phyloP scores from a whole-genome alignment of 2,888 invertebrate species.

The Tridacna crocea region DNA sequence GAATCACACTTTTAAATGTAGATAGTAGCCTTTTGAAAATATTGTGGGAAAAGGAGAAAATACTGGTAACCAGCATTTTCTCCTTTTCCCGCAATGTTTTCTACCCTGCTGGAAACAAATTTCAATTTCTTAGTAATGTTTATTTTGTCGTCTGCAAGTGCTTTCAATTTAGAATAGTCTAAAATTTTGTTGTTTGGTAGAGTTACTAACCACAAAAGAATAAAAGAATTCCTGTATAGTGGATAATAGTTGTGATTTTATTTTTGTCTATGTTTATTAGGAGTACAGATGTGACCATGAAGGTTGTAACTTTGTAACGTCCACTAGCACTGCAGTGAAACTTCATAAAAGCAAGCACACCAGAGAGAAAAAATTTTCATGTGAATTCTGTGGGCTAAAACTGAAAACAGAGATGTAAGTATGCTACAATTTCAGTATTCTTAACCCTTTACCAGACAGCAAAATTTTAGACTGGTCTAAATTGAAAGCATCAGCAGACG shows the following conservation, averaged over 20 bases:
- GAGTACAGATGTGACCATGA: constrained; percentile 61
- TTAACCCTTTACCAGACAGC: not conserved
- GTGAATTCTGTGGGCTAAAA: constrained; percentile 65
- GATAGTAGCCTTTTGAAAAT: no score
- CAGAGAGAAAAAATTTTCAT: constrained; percentile 63
- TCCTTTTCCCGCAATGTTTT: not conserved
- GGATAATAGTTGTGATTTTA: no score
- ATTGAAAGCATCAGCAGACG: not conserved
- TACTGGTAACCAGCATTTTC: constrained; percentile 3
- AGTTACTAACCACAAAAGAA: no score
- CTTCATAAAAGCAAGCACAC: constrained; percentile 64
- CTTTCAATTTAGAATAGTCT: no score
- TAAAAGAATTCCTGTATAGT: no score
- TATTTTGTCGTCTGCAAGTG: no score
- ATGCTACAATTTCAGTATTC: not conserved
- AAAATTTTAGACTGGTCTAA: not conserved
- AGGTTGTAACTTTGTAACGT: constrained; percentile 67
- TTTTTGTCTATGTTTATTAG: constrained; percentile 35
- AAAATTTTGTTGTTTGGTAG: no score
- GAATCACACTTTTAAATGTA: no score
- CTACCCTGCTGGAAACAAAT: no score
- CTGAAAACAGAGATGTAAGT: constrained; percentile 72
- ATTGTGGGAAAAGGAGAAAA: no score
- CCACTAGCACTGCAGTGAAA: constrained; percentile 52
- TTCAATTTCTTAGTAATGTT: no score